These are phyloP conservation scores for Urocyon cinereoargenteus DNA, from an alignment of 2,797 vertebrate genomes.

Conservation along the genomic window DNA sequence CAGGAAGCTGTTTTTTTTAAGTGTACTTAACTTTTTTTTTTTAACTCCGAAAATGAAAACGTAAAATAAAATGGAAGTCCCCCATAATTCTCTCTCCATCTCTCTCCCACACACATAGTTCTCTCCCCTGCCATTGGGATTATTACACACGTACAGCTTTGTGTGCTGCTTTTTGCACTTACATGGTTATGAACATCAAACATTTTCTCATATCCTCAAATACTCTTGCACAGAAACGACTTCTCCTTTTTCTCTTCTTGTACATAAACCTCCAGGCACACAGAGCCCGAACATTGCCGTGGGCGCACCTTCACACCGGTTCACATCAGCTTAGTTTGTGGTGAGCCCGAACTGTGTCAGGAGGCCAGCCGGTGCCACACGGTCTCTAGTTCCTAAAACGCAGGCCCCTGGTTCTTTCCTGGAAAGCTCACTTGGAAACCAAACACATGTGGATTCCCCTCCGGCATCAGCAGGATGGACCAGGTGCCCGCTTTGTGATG, in stretches of 20 bases:
- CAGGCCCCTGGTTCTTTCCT: not conserved
- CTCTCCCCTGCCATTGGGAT: no score
- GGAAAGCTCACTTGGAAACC: not conserved
- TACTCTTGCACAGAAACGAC: not conserved
- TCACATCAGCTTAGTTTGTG: not conserved
- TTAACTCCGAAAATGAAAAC: not conserved
- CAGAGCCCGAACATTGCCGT: not conserved
- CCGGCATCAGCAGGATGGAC: not conserved
- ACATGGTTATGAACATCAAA: rapidly evolving
- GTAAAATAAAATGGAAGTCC: not conserved
- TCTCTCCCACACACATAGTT: no score
- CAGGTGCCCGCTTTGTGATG: no score
- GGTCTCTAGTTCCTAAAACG: not conserved
- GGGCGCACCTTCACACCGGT: no score
- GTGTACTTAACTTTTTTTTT: not conserved
- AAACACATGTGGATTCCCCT: not conserved
- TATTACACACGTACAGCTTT: rapidly evolving
- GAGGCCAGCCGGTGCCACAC: not conserved
- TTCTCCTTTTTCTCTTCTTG: not conserved
- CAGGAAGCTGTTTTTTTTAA: not conserved
- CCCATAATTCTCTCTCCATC: no score
- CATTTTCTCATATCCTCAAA: not conserved
- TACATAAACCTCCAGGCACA: not conserved
- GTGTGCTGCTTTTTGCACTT: not conserved
- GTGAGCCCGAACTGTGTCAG: no score